These are phyloP conservation scores for Paratrypauchen microcephalus DNA, from an alignment of 2,797 vertebrate species.

Conservation along the genomic window DNA sequence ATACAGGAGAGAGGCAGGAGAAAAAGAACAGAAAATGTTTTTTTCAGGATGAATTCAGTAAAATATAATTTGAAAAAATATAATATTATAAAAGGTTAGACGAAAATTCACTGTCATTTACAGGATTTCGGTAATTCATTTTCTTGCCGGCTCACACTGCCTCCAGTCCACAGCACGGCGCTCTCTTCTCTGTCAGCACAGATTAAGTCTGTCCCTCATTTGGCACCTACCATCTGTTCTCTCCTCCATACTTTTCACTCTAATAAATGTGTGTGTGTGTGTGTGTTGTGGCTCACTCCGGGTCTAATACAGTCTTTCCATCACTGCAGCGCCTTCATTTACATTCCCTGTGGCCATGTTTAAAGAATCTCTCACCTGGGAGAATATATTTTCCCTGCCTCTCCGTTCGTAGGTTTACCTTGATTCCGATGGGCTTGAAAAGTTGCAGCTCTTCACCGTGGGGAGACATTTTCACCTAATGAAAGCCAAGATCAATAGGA, in stretches of 20 bases:
- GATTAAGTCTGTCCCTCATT: conserved; percentile 58
- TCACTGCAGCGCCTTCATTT: conserved; percentile 71
- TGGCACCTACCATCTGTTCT: conserved; percentile 56
- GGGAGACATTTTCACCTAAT: conserved; percentile 79
- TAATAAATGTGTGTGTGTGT: conserved; percentile 54
- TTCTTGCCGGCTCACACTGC: conserved; percentile 25
- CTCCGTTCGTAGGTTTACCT: conserved; percentile 64
- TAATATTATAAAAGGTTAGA: neutral
- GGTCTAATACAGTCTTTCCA: conserved; percentile 73
- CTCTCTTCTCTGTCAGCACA: conserved; percentile 58
- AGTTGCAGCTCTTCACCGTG: conserved; percentile 69
- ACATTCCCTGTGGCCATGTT: conserved; percentile 70
- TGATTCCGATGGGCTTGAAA: conserved; percentile 67
- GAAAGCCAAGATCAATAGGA: conserved; percentile 80
- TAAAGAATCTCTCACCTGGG: conserved; percentile 76
- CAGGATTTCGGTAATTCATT: conserved; percentile 15
- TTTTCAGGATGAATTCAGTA: conserved; percentile 2
- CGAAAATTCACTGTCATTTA: conserved; percentile 6
- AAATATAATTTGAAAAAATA: neutral
- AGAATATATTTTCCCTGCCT: conserved; percentile 66
- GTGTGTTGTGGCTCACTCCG: conserved; percentile 58
- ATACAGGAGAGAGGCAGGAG: conserved; percentile 16
- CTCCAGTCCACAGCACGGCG: conserved; percentile 79
- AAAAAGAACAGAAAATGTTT: conserved; percentile 9
- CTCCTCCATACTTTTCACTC: conserved; percentile 47